These are phyloP conservation scores for Pimpla rufipes DNA, from an alignment of 2,888 invertebrate genomes.

Conservation along the genomic window DNA sequence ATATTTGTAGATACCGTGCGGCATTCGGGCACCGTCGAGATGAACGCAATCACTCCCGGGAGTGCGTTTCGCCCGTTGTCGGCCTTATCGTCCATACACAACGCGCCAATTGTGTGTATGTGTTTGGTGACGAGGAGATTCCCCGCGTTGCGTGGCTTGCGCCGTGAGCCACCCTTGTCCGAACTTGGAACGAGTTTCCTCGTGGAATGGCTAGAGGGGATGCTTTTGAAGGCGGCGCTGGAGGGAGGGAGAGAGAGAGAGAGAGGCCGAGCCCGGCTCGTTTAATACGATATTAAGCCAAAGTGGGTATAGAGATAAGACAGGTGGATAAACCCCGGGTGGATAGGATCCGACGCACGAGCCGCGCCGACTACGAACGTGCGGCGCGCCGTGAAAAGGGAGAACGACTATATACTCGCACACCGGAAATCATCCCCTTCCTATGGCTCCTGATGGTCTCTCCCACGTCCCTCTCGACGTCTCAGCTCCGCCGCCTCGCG, in stretches of 20 bases:
- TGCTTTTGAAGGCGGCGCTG: slow-evolving; percentile 5
- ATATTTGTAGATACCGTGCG: slow-evolving; percentile 28
- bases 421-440: slow-evolving; percentile 33
- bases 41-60: slow-evolving; percentile 23
- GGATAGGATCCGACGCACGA: slow-evolving; percentile 31
- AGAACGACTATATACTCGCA: background rate
- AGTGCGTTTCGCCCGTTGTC: slow-evolving; percentile 36
- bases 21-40: background rate
- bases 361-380: background rate
- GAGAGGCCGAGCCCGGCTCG: slow-evolving; percentile 19
- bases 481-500: background rate
- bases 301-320: slow-evolving; percentile 49
- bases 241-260: too few species aligned
- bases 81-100: slow-evolving; percentile 24
- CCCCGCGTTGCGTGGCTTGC: slow-evolving; percentile 22
- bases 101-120: background rate
- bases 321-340: slow-evolving; percentile 44
- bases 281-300: slow-evolving; percentile 50
- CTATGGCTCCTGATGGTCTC: background rate
- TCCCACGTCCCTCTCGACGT: background rate
- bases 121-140: background rate
- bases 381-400: slow-evolving; percentile 14
- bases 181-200: slow-evolving; percentile 48
- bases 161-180: slow-evolving; percentile 34
- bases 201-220: slow-evolving; percentile 24